Base-by-base conservation (phyloP, 2,888 invertebrate species). In the Eueremaeus valkanovi region DNA sequence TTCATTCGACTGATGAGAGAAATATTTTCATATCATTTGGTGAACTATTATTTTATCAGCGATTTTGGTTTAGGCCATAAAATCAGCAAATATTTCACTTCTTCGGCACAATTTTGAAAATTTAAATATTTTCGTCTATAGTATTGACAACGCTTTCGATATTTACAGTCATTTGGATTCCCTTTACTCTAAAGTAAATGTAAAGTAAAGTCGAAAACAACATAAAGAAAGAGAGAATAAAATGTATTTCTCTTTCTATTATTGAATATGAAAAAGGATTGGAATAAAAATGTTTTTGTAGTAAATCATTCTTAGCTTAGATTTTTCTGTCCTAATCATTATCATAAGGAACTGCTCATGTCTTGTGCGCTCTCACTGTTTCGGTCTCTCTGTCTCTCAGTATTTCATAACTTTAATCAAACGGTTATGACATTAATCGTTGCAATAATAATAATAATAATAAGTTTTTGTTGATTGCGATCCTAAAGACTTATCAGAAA, bases 21-120 rank as follows among this genome's bases (percentile, higher is more conserved):
- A 27, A 61, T 5, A 61, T 61, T 9, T 61, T 33, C 16, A 29
- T 61, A 61, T 61, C 31, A 61, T 61, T 61, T 61, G 31, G 29
- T 61, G 29, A 18, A 61, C 3, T 31, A 61, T 61, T 31, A 61
- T 31, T 31, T 61, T 61, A 61, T 61, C 61, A 31, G 31, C 9
- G 61, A 61, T 61, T 61, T 61, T 31, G 13, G 29, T 61, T 33
- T 9, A 5, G 24, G 16, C 18, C 29, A 18, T 31, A 61, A 61
- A 61, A 61, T 61, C 61, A 61, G 24, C 13, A 21, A 61, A 61
- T 61, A 31, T 61, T 61, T 31, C 18, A 29, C 24, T 61, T 61
- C 9, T 61, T 61, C 9, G 6, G 24, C 6, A 61, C 18, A n/a
- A 21, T 61, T 61, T 61, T 45, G 11, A 45, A 45, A 18, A 45